Percentiles rank a stretch among this genome's conserved stretches.
phyloP scores from a whole-genome alignment of 2,888 invertebrate genomes.

The Acrocyrtus sp. region DNA sequence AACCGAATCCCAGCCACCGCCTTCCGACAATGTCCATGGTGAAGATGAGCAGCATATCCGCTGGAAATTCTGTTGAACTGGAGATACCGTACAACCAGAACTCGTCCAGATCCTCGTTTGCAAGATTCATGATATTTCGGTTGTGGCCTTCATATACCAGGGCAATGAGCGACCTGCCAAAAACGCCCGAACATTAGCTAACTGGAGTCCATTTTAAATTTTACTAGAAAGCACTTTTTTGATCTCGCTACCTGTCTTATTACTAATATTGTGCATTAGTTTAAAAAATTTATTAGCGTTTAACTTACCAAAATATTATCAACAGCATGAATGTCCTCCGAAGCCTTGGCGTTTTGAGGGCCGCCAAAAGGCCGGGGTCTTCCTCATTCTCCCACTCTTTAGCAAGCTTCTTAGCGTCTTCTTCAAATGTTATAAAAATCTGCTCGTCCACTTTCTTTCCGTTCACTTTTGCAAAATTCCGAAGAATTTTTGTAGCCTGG shows the following conservation, averaged over 20 bases:
- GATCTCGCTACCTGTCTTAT: no score
- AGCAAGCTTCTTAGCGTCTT: slow-evolving; percentile 72
- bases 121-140: slow-evolving; percentile 82
- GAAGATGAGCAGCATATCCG: slow-evolving; percentile 81
- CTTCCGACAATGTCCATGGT: slow-evolving; percentile 84
- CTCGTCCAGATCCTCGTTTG: slow-evolving; percentile 44
- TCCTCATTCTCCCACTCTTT: no score
- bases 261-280: no score
- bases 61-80: slow-evolving; percentile 84
- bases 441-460: slow-evolving; percentile 78
- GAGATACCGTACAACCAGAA: slow-evolving; percentile 69
- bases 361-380: slow-evolving; percentile 82
- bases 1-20: slow-evolving; percentile 85
- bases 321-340: slow-evolving; percentile 80
- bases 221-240: no score
- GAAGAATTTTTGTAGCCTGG: slow-evolving; percentile 80
- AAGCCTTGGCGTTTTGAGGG: slow-evolving; percentile 81
- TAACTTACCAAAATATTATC: slow-evolving; percentile 86
- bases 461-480: slow-evolving; percentile 83
- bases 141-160: slow-evolving; percentile 90
- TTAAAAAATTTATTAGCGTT: no score
- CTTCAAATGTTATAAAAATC: slow-evolving; percentile 79
- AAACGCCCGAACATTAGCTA: no score
- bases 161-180: slow-evolving; percentile 85
- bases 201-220: no score